Base-by-base conservation (phyloP, 2,113 vertebrate genomes). In the Nothoprocta perdicaria region DNA sequence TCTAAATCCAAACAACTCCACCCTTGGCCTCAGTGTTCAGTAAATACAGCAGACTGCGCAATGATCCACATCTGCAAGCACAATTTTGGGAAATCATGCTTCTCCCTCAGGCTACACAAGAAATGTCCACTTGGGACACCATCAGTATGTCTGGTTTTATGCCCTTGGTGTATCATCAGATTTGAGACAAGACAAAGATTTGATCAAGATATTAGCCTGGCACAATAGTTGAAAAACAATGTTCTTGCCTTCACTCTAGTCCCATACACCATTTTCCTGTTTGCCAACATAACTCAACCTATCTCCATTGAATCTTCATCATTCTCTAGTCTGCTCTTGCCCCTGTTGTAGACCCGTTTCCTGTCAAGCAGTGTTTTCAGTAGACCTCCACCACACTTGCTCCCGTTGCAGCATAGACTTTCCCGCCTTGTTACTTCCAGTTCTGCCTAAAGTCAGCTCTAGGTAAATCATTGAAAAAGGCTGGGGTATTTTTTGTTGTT, bases 381-480 rank as follows among this genome's bases (percentile, higher is more conserved):
- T 46, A 88, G 31, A 16, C 17, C 17, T 60, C 68, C 7, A 21
- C 10, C 22, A 63, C 46, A 60, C 21, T 69, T 74, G 9, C 5
- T 81, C 5, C 71, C 68, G n/a, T 41, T 63, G 46, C 53, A 35
- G 17, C 48, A 48, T 0, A 1, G 14, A 15, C 8, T 43, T 17
- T 65, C 9, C 43, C 15, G 11, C 18, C 4, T n/a, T 1, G 0
- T 19, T 18, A 77, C 23, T 58, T 5, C 40, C 24, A 12, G n/a
- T 68, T 73, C 55, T 69, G 6, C 43, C 22, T 65, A 74, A 4
- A 48, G 15, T 4, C 33, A 58, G 4, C 60, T 85, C 38, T n/a
- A 35, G 1, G 4, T 18, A 10, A 66, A n/a, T 76, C 48, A 19
- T 40, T 84, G 33, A 76, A 80, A 86, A 57, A 33, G 61, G 23